Percentiles rank a stretch among this genome's conserved stretches.
Evolutionary conservation across 1,140 invertebrate genomes (phyloP).

Genomic region (Myzus persicae): DNA sequence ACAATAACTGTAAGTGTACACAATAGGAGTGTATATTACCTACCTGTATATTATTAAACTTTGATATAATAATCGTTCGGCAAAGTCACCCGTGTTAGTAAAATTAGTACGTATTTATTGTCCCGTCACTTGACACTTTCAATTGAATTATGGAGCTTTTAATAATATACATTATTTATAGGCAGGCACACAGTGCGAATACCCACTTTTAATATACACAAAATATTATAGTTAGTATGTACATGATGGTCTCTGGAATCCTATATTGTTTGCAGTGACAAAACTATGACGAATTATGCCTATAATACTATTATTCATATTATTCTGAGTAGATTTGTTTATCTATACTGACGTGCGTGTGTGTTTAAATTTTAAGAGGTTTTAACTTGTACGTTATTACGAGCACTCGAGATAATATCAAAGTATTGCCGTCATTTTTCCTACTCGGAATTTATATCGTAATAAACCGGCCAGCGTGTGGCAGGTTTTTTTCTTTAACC

Average conservation of each 20-base stretch:
- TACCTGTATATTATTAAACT: too few relatives aligned
- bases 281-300: not conserved
- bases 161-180: slow-evolving; percentile 4
- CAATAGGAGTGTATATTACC: not conserved
- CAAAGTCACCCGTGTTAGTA: not conserved
- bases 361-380: not conserved
- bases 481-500: not conserved
- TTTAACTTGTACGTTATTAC: not conserved
- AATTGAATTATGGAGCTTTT: not conserved
- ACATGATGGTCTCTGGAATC: not conserved
- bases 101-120: not conserved
- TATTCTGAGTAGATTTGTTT: not conserved
- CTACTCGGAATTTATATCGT: not conserved
- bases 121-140: not conserved
- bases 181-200: not conserved
- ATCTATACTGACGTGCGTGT: not conserved
- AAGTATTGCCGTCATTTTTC: not conserved
- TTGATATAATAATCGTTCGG: not conserved
- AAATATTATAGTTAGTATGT: not conserved
- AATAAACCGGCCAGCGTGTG: not conserved
- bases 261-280: not conserved
- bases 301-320: not conserved
- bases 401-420: not conserved
- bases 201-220: not conserved
- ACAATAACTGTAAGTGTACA: not conserved